A percentile compares a stretch with the other conserved stretches of the same genome.
Conservation (phyloP, 2,113 vertebrate genomes). For the Pachycephala philippinensis region DNA sequence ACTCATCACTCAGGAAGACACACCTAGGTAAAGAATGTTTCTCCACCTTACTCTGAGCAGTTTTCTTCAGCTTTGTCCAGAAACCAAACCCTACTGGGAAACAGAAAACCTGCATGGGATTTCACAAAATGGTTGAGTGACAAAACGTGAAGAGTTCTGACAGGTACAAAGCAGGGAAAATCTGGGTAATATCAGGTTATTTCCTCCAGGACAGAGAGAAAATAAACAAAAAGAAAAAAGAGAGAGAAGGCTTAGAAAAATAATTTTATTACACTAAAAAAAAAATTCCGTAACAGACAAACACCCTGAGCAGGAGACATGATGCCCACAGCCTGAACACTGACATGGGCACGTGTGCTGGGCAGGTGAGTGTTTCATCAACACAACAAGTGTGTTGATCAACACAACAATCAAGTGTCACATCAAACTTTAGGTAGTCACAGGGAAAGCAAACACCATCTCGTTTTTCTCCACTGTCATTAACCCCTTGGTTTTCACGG, state of each 20-base stretch:
- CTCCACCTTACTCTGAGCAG: neutral
- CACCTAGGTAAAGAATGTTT: constrained; percentile 13
- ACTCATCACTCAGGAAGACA: constrained; percentile 27
- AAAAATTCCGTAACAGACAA: neutral
- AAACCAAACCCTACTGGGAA: neutral
- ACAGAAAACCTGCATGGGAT: fast-evolving
- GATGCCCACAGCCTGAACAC: neutral
- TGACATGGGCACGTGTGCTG: fast-evolving
- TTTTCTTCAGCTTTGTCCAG: neutral
- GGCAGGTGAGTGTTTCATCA: neutral
- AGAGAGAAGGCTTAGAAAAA: neutral
- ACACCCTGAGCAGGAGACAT: too few relatives aligned
- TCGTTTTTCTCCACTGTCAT: neutral
- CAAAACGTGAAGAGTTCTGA: neutral
- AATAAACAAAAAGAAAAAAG: neutral
- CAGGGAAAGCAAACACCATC: neutral
- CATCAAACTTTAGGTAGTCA: neutral
- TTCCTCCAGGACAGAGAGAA: neutral
- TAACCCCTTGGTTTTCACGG: neutral
- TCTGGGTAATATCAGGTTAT: neutral
- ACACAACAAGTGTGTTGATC: too few relatives aligned
- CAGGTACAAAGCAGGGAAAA: neutral
- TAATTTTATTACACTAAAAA: neutral
- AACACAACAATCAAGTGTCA: too few relatives aligned
- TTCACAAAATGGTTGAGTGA: neutral